A percentile compares a stretch with the other conserved stretches of the same genome.
Evolutionary conservation across 2,797 vertebrate species (phyloP).

Genomic region (Microctenopoma lineatum): DNA sequence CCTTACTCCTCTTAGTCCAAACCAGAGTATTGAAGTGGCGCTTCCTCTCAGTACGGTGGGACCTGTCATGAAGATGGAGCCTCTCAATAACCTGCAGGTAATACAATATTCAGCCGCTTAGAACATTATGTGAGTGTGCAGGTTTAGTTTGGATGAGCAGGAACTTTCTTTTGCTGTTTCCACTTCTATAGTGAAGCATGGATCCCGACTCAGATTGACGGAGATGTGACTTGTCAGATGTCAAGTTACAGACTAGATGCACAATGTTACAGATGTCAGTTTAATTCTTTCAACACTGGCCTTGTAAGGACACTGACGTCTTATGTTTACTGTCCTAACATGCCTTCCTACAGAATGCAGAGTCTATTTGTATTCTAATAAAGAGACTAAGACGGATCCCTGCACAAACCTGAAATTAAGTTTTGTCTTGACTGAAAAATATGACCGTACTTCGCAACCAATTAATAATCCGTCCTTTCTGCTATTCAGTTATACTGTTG

Average conservation of each 20-base stretch:
- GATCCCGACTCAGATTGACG: slow-evolving; percentile 5
- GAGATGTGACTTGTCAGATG: background rate
- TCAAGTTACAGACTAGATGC: background rate
- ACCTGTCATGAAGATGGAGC: slow-evolving; percentile 99
- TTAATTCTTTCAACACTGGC: background rate
- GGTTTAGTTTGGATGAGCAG: slow-evolving; percentile 1
- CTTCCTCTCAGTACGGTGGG: slow-evolving; percentile 93
- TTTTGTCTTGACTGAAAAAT: background rate
- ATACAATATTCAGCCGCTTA: background rate
- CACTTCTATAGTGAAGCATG: background rate
- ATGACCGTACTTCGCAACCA: background rate
- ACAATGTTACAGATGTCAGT: background rate
- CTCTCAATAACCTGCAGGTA: slow-evolving; percentile 97
- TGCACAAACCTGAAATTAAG: no score
- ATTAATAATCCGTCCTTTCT: slow-evolving; percentile 13
- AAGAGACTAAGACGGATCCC: no score
- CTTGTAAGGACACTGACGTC: background rate
- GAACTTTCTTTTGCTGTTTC: background rate
- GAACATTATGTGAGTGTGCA: background rate
- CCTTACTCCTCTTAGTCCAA: slow-evolving; percentile 91
- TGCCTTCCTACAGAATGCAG: background rate
- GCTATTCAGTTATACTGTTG: slow-evolving; percentile 17
- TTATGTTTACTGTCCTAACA: slow-evolving; percentile 6
- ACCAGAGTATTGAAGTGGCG: slow-evolving; percentile 92
- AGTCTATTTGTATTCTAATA: no score